These are phyloP conservation scores for Caenorhabditis sulstoni DNA, from an alignment of 2,888 invertebrate species.

Conservation along the genomic window DNA sequence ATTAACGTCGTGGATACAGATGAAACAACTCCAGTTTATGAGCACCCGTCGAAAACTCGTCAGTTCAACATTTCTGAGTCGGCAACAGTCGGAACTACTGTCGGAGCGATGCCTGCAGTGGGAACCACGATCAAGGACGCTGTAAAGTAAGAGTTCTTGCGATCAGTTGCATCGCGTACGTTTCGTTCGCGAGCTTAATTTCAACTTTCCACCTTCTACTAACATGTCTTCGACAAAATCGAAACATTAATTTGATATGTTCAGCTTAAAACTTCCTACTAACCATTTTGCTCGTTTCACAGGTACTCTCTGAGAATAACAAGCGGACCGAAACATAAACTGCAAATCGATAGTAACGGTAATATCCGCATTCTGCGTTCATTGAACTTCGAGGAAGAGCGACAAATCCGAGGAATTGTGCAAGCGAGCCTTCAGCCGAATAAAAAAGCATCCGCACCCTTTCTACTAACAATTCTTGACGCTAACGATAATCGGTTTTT, in stretches of 20 bases:
- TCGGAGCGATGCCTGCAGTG: constrained; percentile 50
- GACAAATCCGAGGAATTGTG: constrained; percentile 50
- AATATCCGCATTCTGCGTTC: constrained; percentile 28
- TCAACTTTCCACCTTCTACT: no score
- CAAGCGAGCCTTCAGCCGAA: constrained; percentile 29
- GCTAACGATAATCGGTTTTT: constrained; percentile 67
- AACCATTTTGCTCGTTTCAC: no score
- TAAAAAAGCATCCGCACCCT: constrained; percentile 47
- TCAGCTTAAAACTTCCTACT: no score
- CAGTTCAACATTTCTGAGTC: constrained; percentile 50
- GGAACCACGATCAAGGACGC: constrained; percentile 21
- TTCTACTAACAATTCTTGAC: constrained; percentile 56
- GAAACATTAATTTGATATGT: no score
- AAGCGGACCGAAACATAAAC: constrained; percentile 44
- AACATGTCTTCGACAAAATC: no score
- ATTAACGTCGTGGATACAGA: constrained; percentile 65
- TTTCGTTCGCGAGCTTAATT: no score
- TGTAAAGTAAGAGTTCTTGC: constrained; percentile 40
- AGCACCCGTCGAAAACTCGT: constrained; percentile 40
- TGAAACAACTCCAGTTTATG: constrained; percentile 59
- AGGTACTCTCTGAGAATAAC: constrained; percentile 60
- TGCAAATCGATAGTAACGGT: constrained; percentile 51
- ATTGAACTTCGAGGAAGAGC: constrained; percentile 60
- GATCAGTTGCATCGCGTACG: no score
- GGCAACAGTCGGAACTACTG: constrained; percentile 40